Conservation (phyloP, 2,797 vertebrate genomes). For the Percopsis omiscomaycus region DNA sequence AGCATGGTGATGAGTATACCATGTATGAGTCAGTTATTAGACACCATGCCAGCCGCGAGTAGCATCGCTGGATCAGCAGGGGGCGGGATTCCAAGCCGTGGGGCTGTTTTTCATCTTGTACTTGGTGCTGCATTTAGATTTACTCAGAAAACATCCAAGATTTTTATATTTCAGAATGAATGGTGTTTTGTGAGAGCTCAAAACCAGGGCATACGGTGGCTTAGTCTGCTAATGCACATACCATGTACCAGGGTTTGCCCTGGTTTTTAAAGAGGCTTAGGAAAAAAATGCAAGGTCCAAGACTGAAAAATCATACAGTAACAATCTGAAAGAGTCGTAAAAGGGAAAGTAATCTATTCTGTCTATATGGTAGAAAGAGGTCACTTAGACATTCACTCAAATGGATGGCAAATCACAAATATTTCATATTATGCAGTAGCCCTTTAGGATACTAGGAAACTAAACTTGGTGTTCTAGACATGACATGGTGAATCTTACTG, state of each 20-base stretch:
- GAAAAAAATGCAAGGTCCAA: conserved; percentile 4
- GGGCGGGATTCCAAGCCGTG: conserved; percentile 17
- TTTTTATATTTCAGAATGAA: conserved; percentile 47
- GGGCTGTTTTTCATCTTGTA: not conserved
- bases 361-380: no score
- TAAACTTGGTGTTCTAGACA: no score
- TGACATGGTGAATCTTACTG: no score
- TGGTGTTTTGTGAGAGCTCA: conserved; percentile 53
- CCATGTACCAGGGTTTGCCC: conserved; percentile 45
- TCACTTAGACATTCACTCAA: not conserved
- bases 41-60: not conserved
- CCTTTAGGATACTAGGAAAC: not conserved
- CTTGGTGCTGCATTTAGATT: conserved; percentile 17
- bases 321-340: not conserved
- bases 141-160: conserved; percentile 23
- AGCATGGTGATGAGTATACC: not conserved
- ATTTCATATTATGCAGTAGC: not conserved
- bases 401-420: not conserved
- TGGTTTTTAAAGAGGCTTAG: conserved; percentile 40
- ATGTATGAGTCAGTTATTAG: not conserved
- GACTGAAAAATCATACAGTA: conserved; percentile 11
- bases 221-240: conserved; percentile 51
- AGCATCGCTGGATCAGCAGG: not conserved
- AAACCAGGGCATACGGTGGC: conserved; percentile 27
- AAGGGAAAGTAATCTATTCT: no score